These are phyloP conservation scores for Nemotelus pantherinus DNA, from an alignment of 2,888 invertebrate genomes.

Conservation along the genomic window DNA sequence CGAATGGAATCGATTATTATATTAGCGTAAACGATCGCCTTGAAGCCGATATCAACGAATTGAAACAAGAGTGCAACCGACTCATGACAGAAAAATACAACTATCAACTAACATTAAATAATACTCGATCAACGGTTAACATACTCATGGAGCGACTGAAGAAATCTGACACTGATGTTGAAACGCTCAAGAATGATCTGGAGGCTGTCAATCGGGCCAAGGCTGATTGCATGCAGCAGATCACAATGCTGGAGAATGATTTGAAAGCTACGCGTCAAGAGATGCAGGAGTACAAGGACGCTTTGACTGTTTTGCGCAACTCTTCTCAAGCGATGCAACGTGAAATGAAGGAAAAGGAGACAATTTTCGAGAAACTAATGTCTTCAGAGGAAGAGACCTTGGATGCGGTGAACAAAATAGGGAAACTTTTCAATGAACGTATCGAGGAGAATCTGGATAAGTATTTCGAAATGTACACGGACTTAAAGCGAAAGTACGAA, in stretches of 20 bases:
- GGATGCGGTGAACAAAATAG: slow-evolving; percentile 65
- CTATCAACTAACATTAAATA: slow-evolving; percentile 63
- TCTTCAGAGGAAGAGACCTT: slow-evolving; percentile 64
- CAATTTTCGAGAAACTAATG: slow-evolving; percentile 62
- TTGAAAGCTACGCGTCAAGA: slow-evolving; percentile 57
- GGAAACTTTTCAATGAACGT: slow-evolving; percentile 64
- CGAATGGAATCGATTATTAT: slow-evolving; percentile 63
- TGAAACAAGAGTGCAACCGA: slow-evolving; percentile 62
- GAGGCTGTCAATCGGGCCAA: slow-evolving; percentile 60
- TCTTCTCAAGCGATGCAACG: slow-evolving; percentile 61
- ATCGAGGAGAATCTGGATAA: slow-evolving; percentile 62
- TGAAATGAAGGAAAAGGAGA: slow-evolving; percentile 64
- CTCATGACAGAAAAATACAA: slow-evolving; percentile 64
- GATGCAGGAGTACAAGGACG: slow-evolving; percentile 58
- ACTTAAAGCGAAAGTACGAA: slow-evolving; percentile 63
- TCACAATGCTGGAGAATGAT: slow-evolving; percentile 58
- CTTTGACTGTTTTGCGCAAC: slow-evolving; percentile 56
- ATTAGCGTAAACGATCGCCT: slow-evolving; percentile 61
- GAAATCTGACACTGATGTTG: slow-evolving; percentile 65
- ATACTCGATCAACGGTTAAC: slow-evolving; percentile 63
- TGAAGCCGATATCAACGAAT: slow-evolving; percentile 62
- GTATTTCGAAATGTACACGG: slow-evolving; percentile 63
- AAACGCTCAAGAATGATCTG: slow-evolving; percentile 61
- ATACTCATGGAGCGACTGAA: slow-evolving; percentile 64
- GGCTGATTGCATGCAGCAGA: slow-evolving; percentile 59